Conservation (phyloP, 2,113 vertebrate genomes). For the Acanthisitta chloris region DNA sequence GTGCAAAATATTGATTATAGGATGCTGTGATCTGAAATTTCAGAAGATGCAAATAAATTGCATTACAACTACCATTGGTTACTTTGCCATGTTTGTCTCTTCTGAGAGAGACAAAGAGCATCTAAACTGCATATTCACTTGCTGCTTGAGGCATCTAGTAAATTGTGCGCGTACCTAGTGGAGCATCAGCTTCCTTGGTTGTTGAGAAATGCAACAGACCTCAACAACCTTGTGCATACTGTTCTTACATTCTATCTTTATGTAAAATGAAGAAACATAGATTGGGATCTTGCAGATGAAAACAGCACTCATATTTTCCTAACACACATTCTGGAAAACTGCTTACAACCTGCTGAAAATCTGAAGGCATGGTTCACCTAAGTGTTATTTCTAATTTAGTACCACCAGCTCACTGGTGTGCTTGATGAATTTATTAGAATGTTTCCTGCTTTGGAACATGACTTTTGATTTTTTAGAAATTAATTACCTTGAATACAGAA, state of each 20-base stretch:
- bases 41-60: slow-evolving; percentile 30
- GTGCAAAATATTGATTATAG: slow-evolving; percentile 40
- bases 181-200: not conserved
- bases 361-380: not conserved
- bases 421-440: not conserved
- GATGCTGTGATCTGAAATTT: slow-evolving; percentile 34
- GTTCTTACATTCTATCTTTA: not conserved
- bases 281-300: not conserved
- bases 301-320: not conserved
- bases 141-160: not conserved
- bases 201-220: not conserved
- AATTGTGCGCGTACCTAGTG: not conserved
- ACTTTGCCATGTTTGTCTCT: not conserved
- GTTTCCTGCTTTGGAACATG: not conserved
- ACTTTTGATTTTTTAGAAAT: not conserved
- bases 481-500: not conserved
- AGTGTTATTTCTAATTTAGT: not conserved
- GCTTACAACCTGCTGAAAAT: not conserved
- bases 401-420: not conserved
- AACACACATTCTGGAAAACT: not conserved
- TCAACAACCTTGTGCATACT: not conserved
- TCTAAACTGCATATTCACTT: not conserved
- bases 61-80: not conserved
- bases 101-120: not conserved
- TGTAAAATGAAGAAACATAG: not conserved